These are phyloP conservation scores for Calephelis virginiensis DNA, from an alignment of 1,140 invertebrate genomes.

Conservation along the genomic window DNA sequence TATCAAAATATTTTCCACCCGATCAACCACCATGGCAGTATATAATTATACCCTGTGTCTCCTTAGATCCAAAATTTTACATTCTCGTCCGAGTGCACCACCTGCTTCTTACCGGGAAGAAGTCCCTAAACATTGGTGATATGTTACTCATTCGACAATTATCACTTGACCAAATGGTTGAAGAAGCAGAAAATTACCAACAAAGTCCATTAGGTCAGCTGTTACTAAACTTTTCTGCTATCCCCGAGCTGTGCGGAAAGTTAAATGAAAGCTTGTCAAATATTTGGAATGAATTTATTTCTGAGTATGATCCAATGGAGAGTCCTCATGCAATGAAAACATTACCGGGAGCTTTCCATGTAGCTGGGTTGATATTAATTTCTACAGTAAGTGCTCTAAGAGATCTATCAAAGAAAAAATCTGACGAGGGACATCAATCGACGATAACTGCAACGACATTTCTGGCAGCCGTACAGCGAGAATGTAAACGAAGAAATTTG, in stretches of 20 bases:
- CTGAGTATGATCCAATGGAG: conserved; percentile 87
- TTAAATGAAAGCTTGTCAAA: conserved; percentile 84
- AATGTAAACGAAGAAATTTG: conserved; percentile 73
- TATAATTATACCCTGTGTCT: conserved; percentile 82
- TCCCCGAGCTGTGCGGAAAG: conserved; percentile 83
- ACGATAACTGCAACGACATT: conserved; percentile 49
- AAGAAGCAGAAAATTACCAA: conserved; percentile 38
- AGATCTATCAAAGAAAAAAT: conserved; percentile 75
- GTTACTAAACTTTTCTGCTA: conserved; percentile 81
- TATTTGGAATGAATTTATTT: conserved; percentile 88
- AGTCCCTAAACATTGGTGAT: conserved; percentile 85
- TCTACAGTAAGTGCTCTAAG: conserved; percentile 79
- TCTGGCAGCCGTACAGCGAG: conserved; percentile 55
- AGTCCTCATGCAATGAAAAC: conserved; percentile 82
- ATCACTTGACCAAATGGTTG: conserved; percentile 58
- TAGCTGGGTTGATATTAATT: conserved; percentile 80
- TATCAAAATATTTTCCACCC: conserved; percentile 85
- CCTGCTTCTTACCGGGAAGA: conserved; percentile 83
- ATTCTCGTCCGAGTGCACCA: conserved; percentile 88
- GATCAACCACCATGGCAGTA: conserved; percentile 89
- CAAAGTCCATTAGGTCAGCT: conserved; percentile 79
- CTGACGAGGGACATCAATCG: conserved; percentile 37
- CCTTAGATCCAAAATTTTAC: conserved; percentile 82
- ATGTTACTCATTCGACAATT: conserved; percentile 83
- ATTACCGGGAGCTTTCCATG: conserved; percentile 80